Evolutionary conservation across 2,888 invertebrate species (phyloP).

Genomic region (Stenotaenia linearis): DNA sequence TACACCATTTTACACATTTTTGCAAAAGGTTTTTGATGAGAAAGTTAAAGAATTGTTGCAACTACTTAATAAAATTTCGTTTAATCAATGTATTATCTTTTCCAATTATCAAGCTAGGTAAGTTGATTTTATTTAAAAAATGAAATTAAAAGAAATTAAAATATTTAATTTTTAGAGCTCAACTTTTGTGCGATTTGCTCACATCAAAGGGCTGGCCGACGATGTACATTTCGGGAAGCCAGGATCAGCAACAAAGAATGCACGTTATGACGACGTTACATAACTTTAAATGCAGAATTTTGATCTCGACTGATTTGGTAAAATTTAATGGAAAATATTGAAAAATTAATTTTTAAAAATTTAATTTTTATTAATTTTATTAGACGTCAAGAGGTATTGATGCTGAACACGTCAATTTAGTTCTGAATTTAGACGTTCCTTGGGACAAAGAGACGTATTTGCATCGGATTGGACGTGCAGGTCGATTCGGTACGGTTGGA

Average conservation of each 20-base stretch:
- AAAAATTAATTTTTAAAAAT: neutral
- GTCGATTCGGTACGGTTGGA: conserved; percentile 84
- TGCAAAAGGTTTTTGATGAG: conserved; percentile 44
- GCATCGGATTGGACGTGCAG: conserved; percentile 92
- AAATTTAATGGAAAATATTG: neutral
- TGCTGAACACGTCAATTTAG: conserved; percentile 83
- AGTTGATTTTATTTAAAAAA: conserved; percentile 36
- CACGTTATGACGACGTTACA: conserved; percentile 70
- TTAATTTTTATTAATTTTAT: conserved; percentile 33
- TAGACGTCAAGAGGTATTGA: conserved; percentile 86
- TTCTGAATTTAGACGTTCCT: conserved; percentile 87
- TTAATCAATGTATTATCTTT: conserved; percentile 88
- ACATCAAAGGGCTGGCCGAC: conserved; percentile 69
- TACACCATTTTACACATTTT: conserved; percentile 44
- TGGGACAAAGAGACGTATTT: conserved; percentile 73
- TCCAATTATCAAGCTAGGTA: conserved; percentile 74
- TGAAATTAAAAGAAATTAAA: neutral
- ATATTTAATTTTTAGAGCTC: conserved; percentile 56
- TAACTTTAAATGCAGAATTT: conserved; percentile 71
- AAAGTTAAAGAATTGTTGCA: conserved; percentile 45
- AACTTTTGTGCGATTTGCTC: conserved; percentile 67
- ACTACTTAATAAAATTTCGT: conserved; percentile 65
- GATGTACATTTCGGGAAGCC: conserved; percentile 68
- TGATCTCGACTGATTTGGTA: conserved; percentile 73
- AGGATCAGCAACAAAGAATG: conserved; percentile 70